Base-by-base conservation (phyloP, 2,113 vertebrate species). In the Megaleporinus macrocephalus region DNA sequence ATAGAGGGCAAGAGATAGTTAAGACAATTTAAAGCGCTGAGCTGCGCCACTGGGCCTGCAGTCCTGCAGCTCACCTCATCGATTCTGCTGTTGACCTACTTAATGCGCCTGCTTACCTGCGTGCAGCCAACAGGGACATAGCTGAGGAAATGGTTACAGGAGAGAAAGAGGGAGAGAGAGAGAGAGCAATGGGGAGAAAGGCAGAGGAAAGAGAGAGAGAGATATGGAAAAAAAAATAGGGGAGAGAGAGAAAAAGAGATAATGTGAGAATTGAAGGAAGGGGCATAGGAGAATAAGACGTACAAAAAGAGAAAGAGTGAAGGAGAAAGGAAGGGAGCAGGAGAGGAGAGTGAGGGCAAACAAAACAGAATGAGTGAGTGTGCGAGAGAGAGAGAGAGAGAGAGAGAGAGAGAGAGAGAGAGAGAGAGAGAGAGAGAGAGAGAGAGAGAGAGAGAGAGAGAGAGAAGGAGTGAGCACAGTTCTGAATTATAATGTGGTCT, bases 91-190 rank as follows among this genome's bases (percentile, higher is more conserved):
- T 41, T 74, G 78, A 85, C 63, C 84, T 86, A 36, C 51, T 84
- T 86, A 84, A 88, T 82, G 63, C 44, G 59, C 70, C 65, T 44
- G 68, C 73, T 79, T 84, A 76, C 84, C 83, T 81, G 73, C 57
- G 66, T 61, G 57, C 61, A 41, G 78, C 76, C 49, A 47, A 41
- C 15, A 16, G 63, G 57, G 55, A 41, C 30, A 14, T 20, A 16
- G 36, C 75, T 69, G 84, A 71, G 73, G 70, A 72, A 74, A 76
- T 53, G 79, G 72, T 86, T 78, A 70, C 77, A 74, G 41, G 47
- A 61, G 24, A 12, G 4, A 24, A n/a, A 61, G n/a, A 4, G 57
- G 26, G n/a, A 5, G n/a, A 22, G 57, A 61, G 22, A 26, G 24
- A n/a, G 51, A 55, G 12, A 55, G 51, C n/a, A 20, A 55, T 5